phyloP scores from a whole-genome alignment of 92 coral and sea anemone genomes.

The Zoanthus solanderi region DNA sequence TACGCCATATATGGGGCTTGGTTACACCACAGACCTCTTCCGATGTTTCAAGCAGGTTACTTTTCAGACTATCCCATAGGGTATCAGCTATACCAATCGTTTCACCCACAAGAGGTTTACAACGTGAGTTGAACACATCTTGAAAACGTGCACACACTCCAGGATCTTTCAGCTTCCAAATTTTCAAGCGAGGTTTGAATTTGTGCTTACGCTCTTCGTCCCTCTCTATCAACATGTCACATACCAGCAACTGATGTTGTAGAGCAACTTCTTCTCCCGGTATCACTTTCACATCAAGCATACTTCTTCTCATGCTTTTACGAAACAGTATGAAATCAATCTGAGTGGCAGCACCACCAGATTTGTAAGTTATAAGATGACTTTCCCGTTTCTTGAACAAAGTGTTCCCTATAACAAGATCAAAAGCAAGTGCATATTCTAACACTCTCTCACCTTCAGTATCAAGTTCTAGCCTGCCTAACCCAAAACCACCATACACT shows the following conservation, averaged over 20 bases:
- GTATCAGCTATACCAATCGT: slow-evolving; percentile 17
- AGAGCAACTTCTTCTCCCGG: slow-evolving; percentile 48
- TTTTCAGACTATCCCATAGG: slow-evolving; percentile 29
- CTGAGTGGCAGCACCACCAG: no score
- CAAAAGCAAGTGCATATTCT: slow-evolving; percentile 18
- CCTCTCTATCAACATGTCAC: neutral
- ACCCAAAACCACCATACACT: slow-evolving; percentile 51
- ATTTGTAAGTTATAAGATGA: slow-evolving; percentile 28
- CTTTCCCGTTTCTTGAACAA: slow-evolving; percentile 42
- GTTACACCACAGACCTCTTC: slow-evolving; percentile 52
- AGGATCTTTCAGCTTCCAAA: slow-evolving; percentile 31
- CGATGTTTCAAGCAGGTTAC: slow-evolving; percentile 12
- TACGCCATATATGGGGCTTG: slow-evolving; percentile 29
- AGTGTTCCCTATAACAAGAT: slow-evolving; percentile 47
- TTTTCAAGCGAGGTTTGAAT: no score
- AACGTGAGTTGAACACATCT: neutral
- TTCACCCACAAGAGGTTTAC: slow-evolving; percentile 1
- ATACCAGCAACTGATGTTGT: slow-evolving; percentile 24
- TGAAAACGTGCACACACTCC: slow-evolving; percentile 7
- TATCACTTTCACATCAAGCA: neutral
- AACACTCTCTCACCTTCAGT: slow-evolving; percentile 51
- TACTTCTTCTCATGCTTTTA: no score
- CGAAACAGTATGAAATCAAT: no score
- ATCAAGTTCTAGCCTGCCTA: slow-evolving; percentile 36
- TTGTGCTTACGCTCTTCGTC: neutral